Evolutionary conservation across 23 tunicate species (phyloP), one percentile per base, ranked within the genome.

Genomic region (Trididemnum miniatum): DNA sequence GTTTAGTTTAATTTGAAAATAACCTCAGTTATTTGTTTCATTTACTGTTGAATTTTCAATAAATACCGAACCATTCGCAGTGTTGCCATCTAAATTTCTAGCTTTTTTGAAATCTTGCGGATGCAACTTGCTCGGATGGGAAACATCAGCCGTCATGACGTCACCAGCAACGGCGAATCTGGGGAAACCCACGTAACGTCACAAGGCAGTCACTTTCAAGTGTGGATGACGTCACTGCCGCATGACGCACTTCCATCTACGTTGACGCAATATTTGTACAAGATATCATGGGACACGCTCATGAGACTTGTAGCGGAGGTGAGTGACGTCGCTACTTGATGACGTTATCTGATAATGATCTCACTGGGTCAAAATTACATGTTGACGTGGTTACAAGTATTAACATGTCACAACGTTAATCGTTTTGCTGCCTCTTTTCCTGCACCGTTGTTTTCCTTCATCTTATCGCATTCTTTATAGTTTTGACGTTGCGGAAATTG

Each of bases 221-320:
- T 85, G 9, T 91, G 96, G 96, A 38, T 91, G 76, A 91, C 96
- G 59, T 71, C 90, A 35, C 31, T 30, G 28, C 86, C 90, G 12
- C 39, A 71, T 65, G 72, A 37, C 20, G 39, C 73, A 26, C 62
- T 91, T 23, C 96, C 96, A 1, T 54, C 90, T 25, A 49, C 81
- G 12, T 31, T 91, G 83, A 85, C 96, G 2, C 96, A 91, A 81
- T 91, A 91, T 76, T 71, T 91, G 24, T 91, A 91, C 80, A 91
- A 91, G 63, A 65, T 91, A 38, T 91, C 96, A 31, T 91, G 96
- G 96, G 89, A 91, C 30, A 77, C 96, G 29, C 80, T 91, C 24
- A 67, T 91, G 54, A 51, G 88, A 1, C 27, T 91, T 35, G 83
- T 73, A 2, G 65, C 49, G 7, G 80, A 87, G 76, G 89, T 85